phyloP scores from a whole-genome alignment of 2,113 vertebrate species.

The Cyrtonyx montezumae region DNA sequence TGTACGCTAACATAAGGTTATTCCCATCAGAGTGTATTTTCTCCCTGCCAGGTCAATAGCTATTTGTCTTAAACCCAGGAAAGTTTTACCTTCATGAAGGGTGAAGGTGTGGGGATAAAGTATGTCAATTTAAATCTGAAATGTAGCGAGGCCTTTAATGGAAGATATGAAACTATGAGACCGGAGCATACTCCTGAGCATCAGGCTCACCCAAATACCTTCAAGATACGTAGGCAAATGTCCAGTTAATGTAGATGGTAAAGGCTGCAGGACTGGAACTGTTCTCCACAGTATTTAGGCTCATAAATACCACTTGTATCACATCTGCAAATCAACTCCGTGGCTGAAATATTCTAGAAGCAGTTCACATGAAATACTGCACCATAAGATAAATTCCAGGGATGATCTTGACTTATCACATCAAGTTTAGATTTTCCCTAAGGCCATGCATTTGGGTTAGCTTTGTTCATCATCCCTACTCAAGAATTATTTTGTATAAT shows the following conservation, averaged over 20 bases:
- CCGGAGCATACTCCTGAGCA: not conserved
- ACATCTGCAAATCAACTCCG: not conserved
- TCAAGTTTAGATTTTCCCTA: not conserved
- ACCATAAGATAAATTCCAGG: not conserved
- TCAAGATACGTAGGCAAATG: not conserved
- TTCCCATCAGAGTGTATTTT: not conserved
- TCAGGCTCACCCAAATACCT: not conserved
- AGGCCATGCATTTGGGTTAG: not conserved
- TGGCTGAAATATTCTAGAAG: not conserved
- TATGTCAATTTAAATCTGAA: not conserved
- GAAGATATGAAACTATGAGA: not conserved
- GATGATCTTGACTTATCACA: not conserved
- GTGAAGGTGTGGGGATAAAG: not conserved
- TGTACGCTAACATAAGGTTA: not conserved
- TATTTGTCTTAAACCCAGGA: accelerated
- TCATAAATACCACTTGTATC: not conserved
- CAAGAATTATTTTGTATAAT: not conserved
- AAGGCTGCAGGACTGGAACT: not conserved
- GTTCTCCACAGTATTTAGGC: not conserved
- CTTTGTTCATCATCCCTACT: not conserved
- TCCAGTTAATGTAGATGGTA: accelerated
- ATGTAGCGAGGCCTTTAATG: not conserved
- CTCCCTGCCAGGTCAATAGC: not conserved
- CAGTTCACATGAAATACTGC: not conserved
- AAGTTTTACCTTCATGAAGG: not conserved